Base-by-base conservation (phyloP, 2,888 invertebrate species). In the Parnassius mnemosyne region DNA sequence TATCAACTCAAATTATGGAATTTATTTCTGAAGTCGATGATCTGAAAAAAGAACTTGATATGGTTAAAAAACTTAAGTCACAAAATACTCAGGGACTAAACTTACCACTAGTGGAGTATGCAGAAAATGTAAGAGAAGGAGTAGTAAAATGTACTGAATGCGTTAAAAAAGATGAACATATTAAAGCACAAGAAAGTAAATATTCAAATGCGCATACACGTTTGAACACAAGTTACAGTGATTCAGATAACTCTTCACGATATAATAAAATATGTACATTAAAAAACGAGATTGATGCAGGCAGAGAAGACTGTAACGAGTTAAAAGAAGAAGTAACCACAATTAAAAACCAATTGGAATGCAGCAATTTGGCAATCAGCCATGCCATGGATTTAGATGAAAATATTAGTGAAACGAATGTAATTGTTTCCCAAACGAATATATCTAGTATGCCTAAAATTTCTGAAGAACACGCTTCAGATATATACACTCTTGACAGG, bases 1-100 rank as follows among this genome's bases (percentile, higher is more conserved):
- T 94, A 34, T 94, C 94, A 0, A 92, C 85, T 49, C 89, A 93
- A 75, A 69, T 94, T 2, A 92, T 94, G 80, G 94, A 94, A 54
- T 90, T 80, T 64, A 84, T 93, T 57, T 89, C 92, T 59, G 94
- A 94, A 67, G 82, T 80, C 16, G 93, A 94, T 57, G 73, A 77
- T 43, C 77, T 93, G 3, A 92, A 82, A 64, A 81, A 82, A 66
- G 82, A 87, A 68, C 66, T 90, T n/a, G 71, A 80, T 46, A 66
- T 42, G 41, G 56, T 85, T 25, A 85, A 75, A 71, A 69, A 69
- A 46, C 69, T 53, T 20, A 85, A 84, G 65, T 54, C 34, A 9
- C 69, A 79, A 44, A 63, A 44, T 44, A 50, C n/a, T 10, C 11
- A n/a, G 0, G 25, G 42, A 57, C 13, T 16, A 12, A 46, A 46